Base-by-base conservation (phyloP, 1,140 invertebrate species). In the Colletes gigas region DNA sequence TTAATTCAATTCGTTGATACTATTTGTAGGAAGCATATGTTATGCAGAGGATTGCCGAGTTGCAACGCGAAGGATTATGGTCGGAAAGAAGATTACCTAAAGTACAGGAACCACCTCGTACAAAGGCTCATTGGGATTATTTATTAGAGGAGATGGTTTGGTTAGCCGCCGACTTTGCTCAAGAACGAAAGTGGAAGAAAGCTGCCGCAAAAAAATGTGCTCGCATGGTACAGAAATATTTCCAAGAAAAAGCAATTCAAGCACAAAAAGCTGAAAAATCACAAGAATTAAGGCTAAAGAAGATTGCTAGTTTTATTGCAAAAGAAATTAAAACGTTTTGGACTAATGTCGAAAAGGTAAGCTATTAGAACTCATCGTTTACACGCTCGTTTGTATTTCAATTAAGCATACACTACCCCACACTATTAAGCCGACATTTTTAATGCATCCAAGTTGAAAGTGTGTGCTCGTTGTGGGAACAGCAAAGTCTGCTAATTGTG, bases 41-140 rank as follows among this genome's bases (percentile, higher is more conserved):
- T 52, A 96, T 99, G 94, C 97, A 98, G 91, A 95, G 98, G 90
- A 97, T 99, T 87, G 94, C 96, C 39, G 98, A 98, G 94, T 94
- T 97, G 88, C 98, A 97, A 92, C 96, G 95, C 86, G 97, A 99
- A 89, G 98, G 98, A 44, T 94, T 99, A 85, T 99, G 98, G 98
- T 96, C 97, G 63, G 97, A 98, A 90, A 96, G 97, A 91, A 94
- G 98, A 83, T 94, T 99, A 89, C 98, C 98, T 4, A 98, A 99
- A 94, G 95, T 98, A 39, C 96, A 98, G 88, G 98, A 99, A 94
- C 97, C 98, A 76, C 95, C 96, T 60, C 94, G 98, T 86, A 94
- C 95, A 19, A 99, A 99, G 94, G 96, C 97, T n/a, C 99, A 99
- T 92, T 99, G 98, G 98, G 99, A 99, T 92, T 99, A 99, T 93